A percentile compares a stretch with the other conserved stretches of the same genome.
These are phyloP conservation scores for Ceratina japonica DNA, from an alignment of 1,140 invertebrate species.

Conservation along the genomic window DNA sequence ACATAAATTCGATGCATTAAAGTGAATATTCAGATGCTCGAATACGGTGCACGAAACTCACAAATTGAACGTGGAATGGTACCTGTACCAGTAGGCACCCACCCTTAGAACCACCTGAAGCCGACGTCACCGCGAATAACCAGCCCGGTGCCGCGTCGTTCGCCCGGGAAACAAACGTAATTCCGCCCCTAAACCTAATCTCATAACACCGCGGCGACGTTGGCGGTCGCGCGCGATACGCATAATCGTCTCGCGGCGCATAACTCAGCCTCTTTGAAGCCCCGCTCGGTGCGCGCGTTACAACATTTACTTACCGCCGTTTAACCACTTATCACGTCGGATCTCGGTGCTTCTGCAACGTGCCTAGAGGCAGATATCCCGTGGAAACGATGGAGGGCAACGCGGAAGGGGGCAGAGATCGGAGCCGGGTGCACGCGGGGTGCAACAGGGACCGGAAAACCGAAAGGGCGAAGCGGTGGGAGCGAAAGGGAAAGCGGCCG, in stretches of 20 bases:
- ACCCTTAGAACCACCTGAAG: not conserved
- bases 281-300: conserved; percentile 40
- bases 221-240: conserved; percentile 41
- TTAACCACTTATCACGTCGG: conserved; percentile 68
- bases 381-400: not conserved
- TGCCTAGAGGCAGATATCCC: conserved; percentile 62
- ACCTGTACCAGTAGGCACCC: not conserved
- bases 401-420: conserved; percentile 7
- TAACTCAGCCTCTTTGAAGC: conserved; percentile 51
- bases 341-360: conserved; percentile 55
- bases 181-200: conserved; percentile 51
- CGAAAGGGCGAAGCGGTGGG: not conserved
- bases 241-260: conserved; percentile 46
- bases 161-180: conserved; percentile 18
- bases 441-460: conserved; percentile 53
- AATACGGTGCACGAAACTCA: not conserved
- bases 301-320: conserved; percentile 66
- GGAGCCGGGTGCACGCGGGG: conserved; percentile 21
- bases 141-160: not conserved
- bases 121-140: not conserved
- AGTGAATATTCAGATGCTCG: too few relatives aligned
- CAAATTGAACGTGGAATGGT: not conserved
- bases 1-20: not conserved
- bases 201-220: conserved; percentile 41
- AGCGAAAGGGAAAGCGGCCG: conserved; percentile 10